Base-by-base conservation (phyloP, 2,797 vertebrate genomes). In the Cirrhinus mrigala region DNA sequence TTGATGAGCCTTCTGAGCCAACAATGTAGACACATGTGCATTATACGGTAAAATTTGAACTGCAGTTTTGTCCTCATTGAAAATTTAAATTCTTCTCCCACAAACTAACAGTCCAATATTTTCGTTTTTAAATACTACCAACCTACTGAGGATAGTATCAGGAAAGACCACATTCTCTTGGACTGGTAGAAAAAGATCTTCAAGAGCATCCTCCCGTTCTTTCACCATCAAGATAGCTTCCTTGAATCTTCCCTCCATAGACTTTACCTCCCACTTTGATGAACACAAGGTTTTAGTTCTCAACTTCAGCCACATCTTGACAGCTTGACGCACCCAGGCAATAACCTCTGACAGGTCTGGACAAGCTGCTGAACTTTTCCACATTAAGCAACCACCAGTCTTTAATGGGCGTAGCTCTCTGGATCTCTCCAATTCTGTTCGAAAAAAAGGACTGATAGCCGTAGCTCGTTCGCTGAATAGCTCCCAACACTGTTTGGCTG, bases 341-440 rank as follows among this genome's bases (percentile, higher is more conserved):
- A 18, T 78, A 22, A 9, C 50, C 50, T 33, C 52, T 56, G 10
- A 58, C 16, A 10, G 40, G 29, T 18, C 20, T 77, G 6, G 20
- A 22, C 20, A 60, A 24, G 2, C 12, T 78, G 33, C 75, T 24
- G 11, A 78, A 60, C 15, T 60, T 60, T 3, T 56, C 33, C 5
- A 40, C 18, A 33, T 78, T 1, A 60, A 78, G 0, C 3, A 78
- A 83, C 56, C 81, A 48, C 40, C 70, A 75, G 70, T 75, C 81
- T 27, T 82, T 12, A 48, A 46, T n/a, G 46, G 46, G 40, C 6
- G 1, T n/a, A 29, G 18, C 3, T 58, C 29, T 70, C 24, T 71
- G 83, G 12, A 71, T 84, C 6, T 84, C 75, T 29, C 75, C 50
- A 44, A 84, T 24, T 44, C 75, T 79, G 5, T 84, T 79, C 29